Conservation (phyloP, 2,113 vertebrate genomes). For the Eurystomus gularis region DNA sequence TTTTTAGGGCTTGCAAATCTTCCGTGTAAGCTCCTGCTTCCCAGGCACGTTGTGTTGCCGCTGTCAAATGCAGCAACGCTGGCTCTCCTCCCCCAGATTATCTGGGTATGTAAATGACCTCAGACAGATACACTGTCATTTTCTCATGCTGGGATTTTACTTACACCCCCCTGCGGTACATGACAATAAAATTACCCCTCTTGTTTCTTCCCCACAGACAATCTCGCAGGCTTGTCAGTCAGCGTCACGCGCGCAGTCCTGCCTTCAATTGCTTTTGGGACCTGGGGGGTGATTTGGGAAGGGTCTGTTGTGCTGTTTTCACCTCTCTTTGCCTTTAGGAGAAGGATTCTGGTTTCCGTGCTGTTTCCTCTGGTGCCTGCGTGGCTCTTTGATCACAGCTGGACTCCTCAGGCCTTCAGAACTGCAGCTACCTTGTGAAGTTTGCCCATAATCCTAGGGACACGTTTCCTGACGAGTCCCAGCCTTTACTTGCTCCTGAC, state of each 20-base stretch:
- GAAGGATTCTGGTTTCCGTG: slow-evolving; percentile 4
- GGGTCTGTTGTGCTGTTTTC: slow-evolving; percentile 12
- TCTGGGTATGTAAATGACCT: slow-evolving; percentile 57
- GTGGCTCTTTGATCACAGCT: neutral
- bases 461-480: neutral
- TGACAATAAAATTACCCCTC: slow-evolving; percentile 66
- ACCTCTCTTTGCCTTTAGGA: slow-evolving; percentile 30
- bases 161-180: slow-evolving; percentile 42
- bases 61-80: slow-evolving; percentile 8
- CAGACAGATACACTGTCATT: slow-evolving; percentile 55
- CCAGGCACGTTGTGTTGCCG: neutral
- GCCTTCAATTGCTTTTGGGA: slow-evolving; percentile 19
- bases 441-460: neutral
- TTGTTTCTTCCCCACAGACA: slow-evolving; percentile 53
- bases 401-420: slow-evolving; percentile 2
- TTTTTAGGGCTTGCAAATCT: neutral
- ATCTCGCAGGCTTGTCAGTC: slow-evolving; percentile 19
- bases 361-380: neutral
- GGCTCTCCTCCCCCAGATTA: slow-evolving; percentile 50
- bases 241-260: neutral
- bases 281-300: neutral
- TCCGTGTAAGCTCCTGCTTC: neutral
- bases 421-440: neutral
- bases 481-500: neutral
- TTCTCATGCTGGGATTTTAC: slow-evolving; percentile 63